phyloP scores from a whole-genome alignment of 2,113 vertebrate genomes.

The Cygnus atratus region DNA sequence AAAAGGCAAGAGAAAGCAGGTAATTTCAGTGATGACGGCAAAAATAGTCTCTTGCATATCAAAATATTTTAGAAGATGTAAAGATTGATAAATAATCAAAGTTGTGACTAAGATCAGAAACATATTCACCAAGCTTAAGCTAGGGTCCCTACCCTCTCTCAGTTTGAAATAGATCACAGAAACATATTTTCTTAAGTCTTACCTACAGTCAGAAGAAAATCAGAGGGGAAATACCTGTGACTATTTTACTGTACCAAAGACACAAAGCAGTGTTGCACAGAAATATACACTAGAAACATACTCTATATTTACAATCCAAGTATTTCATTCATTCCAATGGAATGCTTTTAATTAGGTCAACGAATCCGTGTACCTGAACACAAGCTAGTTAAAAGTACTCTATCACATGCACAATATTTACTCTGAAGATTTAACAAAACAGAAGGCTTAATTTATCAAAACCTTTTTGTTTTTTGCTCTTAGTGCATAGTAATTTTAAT shows the following conservation, averaged over 20 bases:
- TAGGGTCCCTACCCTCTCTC: not conserved
- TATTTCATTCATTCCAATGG: not conserved
- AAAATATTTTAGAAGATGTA: not conserved
- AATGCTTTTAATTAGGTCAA: not conserved
- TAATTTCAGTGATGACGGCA: not conserved
- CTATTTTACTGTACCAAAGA: not conserved
- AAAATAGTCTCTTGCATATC: not conserved
- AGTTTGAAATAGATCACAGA: not conserved
- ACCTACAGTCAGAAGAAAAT: not conserved
- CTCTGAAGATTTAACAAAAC: not conserved
- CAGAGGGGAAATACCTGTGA: not conserved
- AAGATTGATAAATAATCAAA: not conserved
- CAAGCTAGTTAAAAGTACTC: not conserved
- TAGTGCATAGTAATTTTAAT: not conserved
- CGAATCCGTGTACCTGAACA: not conserved
- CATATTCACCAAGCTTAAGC: not conserved
- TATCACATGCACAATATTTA: fast-evolving
- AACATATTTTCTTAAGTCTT: not conserved
- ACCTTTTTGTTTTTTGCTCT: not conserved
- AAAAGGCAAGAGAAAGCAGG: not conserved
- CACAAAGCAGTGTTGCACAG: not conserved
- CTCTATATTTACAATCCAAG: not conserved
- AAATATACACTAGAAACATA: not conserved
- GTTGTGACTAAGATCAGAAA: not conserved
- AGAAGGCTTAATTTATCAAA: not conserved